Conservation (phyloP, 1,140 invertebrate species). For the Pseudomyrmex concolor region DNA sequence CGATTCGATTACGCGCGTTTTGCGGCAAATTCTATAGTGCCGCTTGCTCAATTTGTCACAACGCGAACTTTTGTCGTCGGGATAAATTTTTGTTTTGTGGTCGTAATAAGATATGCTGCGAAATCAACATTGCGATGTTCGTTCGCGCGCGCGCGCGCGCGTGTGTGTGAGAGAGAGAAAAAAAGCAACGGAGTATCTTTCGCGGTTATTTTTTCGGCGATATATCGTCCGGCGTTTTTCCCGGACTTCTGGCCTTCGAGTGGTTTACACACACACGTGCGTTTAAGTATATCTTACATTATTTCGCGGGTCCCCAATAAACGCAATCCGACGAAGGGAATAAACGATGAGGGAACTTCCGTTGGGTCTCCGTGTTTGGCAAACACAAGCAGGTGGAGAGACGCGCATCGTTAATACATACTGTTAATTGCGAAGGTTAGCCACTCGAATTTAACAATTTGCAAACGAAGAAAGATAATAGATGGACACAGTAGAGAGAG, state of each 20-base stretch:
- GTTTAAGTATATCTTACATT: slow-evolving; percentile 15
- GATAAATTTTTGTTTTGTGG: background rate
- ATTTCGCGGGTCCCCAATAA: slow-evolving; percentile 22
- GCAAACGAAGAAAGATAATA: background rate
- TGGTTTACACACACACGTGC: background rate
- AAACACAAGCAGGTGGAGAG: background rate
- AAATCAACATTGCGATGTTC: slow-evolving; percentile 17
- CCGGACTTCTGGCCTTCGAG: background rate
- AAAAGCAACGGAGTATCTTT: background rate
- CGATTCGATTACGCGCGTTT: background rate
- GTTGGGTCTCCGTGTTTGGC: slow-evolving; percentile 30
- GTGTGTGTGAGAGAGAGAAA: too few relatives aligned
- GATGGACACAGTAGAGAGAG: background rate
- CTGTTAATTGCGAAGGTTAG: slow-evolving; percentile 21
- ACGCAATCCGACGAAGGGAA: background rate
- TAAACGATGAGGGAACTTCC: background rate
- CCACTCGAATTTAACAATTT: background rate
- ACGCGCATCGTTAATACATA: background rate
- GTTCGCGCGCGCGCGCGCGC: background rate
- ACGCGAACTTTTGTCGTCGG: slow-evolving; percentile 5
- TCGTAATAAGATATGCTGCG: background rate
- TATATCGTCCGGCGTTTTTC: background rate
- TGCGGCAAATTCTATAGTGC: background rate
- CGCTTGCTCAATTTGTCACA: slow-evolving; percentile 8
- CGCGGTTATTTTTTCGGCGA: slow-evolving; percentile 4